Base-by-base conservation (phyloP, 1,140 invertebrate species). In the Drosophila obscura region DNA sequence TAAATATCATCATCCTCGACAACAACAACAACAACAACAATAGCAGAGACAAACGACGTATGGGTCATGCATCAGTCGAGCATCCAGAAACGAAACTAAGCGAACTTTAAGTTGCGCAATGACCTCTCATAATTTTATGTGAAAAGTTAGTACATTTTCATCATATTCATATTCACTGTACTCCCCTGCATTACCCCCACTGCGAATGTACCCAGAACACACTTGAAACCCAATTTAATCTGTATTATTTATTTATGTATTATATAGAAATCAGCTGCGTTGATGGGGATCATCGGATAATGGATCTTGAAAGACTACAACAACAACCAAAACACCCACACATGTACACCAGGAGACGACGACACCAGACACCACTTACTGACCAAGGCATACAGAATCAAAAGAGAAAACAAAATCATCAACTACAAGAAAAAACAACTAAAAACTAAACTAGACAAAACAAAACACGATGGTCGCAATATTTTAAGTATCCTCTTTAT, bases 391-490 rank as follows among this genome's bases (percentile, higher is more conserved):
- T 77, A 63, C 48, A 63, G 63, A 85, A 73, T 81, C 57, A 77
- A 87, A 84, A 62, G 31, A 63, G 60, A 72, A 45, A 31, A 24
- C 22, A 15, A 62, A 77, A 51, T 50, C 66, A 13, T 13, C 35
- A 39, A 39, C 11, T 13, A 39, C 31, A 31, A 31, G 8, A 63
- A 49, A 60, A 65, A 75, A 76, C 74, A 87, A 89, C 72, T 75
- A 75, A 75, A 74, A 74, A 73, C 60, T 74, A 74, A 76, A 82
- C 55, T 43, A 79, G 66, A 49, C 43, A 51, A 45, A 44, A 52
- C 43, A 75, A 73, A 81, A 88, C 80, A 83, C 71, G 83, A 87
- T 82, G 82, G 82, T 87, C 82, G 82, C 82, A 87, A 87, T 87
- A 87, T 68, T 74, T 87, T 87, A 87, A 87, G 82, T 75, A 85